Percentiles rank a stretch among this genome's conserved stretches.
These are phyloP conservation scores for Diadema setosum DNA, from an alignment of 35 echinoderm and acorn worm species.

Conservation along the genomic window DNA sequence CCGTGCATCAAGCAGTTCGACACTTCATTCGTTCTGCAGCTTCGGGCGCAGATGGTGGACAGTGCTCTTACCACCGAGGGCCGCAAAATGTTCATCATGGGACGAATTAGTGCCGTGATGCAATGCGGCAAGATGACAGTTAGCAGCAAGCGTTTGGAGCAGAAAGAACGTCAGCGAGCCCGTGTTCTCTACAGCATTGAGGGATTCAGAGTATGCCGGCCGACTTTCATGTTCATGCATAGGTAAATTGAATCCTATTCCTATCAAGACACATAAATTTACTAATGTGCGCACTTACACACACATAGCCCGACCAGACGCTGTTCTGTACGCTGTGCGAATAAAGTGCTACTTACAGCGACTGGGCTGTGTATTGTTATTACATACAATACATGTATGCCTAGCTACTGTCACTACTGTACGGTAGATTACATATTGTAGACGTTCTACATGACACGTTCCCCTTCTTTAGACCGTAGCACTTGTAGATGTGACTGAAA, in stretches of 20 bases:
- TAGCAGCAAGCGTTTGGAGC: neutral
- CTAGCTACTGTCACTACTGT: too few relatives aligned
- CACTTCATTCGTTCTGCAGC: neutral
- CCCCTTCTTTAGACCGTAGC: too few relatives aligned
- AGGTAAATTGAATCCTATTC: conserved; percentile 10
- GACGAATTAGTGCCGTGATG: conserved; percentile 9
- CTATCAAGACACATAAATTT: too few relatives aligned
- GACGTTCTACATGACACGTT: too few relatives aligned
- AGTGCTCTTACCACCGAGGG: neutral
- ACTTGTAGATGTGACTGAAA: too few relatives aligned
- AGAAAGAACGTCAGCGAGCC: neutral
- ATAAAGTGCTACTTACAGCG: too few relatives aligned
- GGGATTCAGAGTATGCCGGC: neutral
- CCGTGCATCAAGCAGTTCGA: neutral
- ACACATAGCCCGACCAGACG: too few relatives aligned
- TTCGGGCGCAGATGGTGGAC: conserved; percentile 12
- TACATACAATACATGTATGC: too few relatives aligned
- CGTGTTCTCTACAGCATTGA: neutral
- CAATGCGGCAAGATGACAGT: neutral
- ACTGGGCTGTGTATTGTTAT: too few relatives aligned
- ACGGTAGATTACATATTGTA: too few relatives aligned
- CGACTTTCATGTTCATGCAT: conserved; percentile 2
- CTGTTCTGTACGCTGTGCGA: too few relatives aligned
- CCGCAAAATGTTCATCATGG: conserved; percentile 42
- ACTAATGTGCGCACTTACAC: too few relatives aligned